Base-by-base conservation (phyloP, 2,888 invertebrate genomes). In the Choristoneura rosaceana region DNA sequence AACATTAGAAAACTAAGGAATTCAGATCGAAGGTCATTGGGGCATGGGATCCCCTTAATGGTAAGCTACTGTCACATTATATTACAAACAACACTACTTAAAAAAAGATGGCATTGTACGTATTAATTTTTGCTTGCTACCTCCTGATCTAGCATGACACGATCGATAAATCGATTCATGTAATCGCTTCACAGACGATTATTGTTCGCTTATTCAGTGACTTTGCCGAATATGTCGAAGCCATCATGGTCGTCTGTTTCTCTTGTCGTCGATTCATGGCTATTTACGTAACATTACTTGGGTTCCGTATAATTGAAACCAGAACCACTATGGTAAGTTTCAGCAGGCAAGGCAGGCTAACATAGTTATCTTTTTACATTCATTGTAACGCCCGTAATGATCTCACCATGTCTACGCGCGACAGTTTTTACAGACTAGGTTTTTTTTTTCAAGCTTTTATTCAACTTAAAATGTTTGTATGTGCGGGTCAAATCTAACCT, bases 141-240 rank as follows among this genome's bases (percentile, higher is more conserved):
- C 65, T 70, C 70, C 65, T 52, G 50, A 41, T 50, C 60, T 65
- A 55, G 41, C 55, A 43, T 65, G 60, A 52, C 58, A 38, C 38
- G 70, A 41, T 64, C 65, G 41, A 70, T 70, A 60, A 65, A 60
- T 70, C 52, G 65, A 65, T 70, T 52, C 65, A 65, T 33, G 65
- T 66, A 61, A 71, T 61, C 70, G 70, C 33, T 65, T 70, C 65
- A 14, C 59, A 43, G 50, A n/a, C 43, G 66, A 65, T 61, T 52
- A 71, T 60, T 58, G 60, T 59, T 71, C 50, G 38, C 12, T 34
- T 52, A 17, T 43, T 25, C 60, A 38, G 17, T 34, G 63, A 52
- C 43, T 58, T 17, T 64, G 45, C 62, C 17, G 62, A 43, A 43
- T 43, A 43, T 7, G 41, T 62, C 25, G 41, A 61, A 41, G 34